Evolutionary conservation across 2,888 invertebrate genomes (phyloP), one percentile per base, ranked within the genome.

Genomic region (Apoda limacodes): DNA sequence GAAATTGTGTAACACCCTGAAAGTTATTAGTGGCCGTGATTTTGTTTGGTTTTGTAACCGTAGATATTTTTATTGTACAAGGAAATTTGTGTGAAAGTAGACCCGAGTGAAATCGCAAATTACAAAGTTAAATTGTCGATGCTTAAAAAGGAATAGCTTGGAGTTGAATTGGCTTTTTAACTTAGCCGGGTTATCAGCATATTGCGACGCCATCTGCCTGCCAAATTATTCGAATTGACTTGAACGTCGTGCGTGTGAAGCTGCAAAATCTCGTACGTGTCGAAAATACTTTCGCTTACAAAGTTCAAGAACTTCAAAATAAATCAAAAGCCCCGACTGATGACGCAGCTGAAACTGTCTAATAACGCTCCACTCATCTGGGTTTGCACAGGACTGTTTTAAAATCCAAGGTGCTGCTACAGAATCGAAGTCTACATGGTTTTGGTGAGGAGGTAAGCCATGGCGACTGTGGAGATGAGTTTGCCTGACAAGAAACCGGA

Each of bases 401-500:
- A n/a, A n/a, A n/a, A n/a, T n/a, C n/a, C n/a, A n/a, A n/a, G n/a
- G n/a, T n/a, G n/a, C n/a, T n/a, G n/a, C n/a, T n/a, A n/a, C n/a
- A n/a, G n/a, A n/a, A n/a, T n/a, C 5, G 7, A 17, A 39, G 45
- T 42, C 65, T 70, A 60, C 69, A 75, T 75, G 76, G 60, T 72
- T 56, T 57, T 69, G 59, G 56, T 57, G 52, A 54, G 59, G 56
- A 63, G 59, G 50, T 75, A 55, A 76, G 58, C 74, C 72, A 78
- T 80, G 78, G 76, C 78, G 43, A 71, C 71, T 55, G 69, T 64
- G 55, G 83, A 82, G 57, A 86, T 86, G 85, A 83, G 80, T 55
- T 68, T 83, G 46, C 84, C 85, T 46, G 76, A 80, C 54, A 87
- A 87, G 50, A 85, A 85, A 51, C 83, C 85, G 47, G 88, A 88